Base-by-base conservation (phyloP, 2,113 vertebrate genomes). In the Apteryx mantelli region DNA sequence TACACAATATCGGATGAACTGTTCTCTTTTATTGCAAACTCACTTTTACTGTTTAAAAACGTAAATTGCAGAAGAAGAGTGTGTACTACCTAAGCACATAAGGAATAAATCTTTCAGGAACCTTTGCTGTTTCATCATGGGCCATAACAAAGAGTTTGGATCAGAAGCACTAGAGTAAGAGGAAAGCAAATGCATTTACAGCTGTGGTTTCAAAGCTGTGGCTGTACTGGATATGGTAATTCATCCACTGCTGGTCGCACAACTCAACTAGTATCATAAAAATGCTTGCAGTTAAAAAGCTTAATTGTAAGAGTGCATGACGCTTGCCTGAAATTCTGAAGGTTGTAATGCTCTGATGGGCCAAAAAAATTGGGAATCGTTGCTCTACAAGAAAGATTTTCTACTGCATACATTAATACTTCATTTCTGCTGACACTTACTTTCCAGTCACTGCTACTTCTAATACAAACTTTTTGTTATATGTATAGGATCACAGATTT, bases 261-360 rank as follows among this genome's bases (percentile, higher is more conserved):
- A 91, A 69, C 63, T 25, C 6, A 91, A 93, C 84, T 12, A 58
- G 46, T 53, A 80, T 65, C 89, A 88, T 88, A 95, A 94, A 95
- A 96, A 91, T 1, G 7, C 87, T 95, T 93, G 88, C 79, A 91
- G 89, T 92, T 96, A 95, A 95, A 34, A 96, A 95, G 91, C 93
- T 93, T 91, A 40, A 55, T 94, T 88, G 56, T 69, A 40, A 88
- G 87, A 13, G 75, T 69, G 94, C 95, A 77, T 0, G 4, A 82
- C 48, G 75, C 58, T 95, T 91, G 56, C 85, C 63, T 96, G 88
- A 77, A 86, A 90, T 74, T 80, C 66, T 93, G 88, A 94, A 91
- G 75, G 75, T 68, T 96, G 79, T 63, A 83, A 61, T 94, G 90
- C 93, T 96, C 95, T 77, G 79, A 26, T 91, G 89, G 91, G 70